Percentiles rank a stretch among this genome's conserved stretches.
phyloP scores from a whole-genome alignment of 1,140 invertebrate genomes.

The Dinoponera quadriceps region DNA sequence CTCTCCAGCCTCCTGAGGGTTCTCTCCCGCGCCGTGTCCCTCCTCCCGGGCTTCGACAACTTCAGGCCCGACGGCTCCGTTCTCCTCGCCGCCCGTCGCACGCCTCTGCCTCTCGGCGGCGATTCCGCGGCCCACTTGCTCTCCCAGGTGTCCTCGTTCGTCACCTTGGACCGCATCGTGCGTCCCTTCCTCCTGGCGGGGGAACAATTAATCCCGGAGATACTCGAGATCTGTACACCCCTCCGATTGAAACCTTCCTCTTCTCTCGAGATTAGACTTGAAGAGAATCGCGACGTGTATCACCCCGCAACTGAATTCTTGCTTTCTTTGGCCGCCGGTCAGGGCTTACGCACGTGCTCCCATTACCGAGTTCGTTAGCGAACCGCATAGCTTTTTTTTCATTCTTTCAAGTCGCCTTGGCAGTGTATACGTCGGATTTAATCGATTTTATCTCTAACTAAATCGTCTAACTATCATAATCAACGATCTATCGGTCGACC shows the following conservation, averaged over 20 bases:
- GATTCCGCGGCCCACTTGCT: conserved; percentile 73
- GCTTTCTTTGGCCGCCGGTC: too few relatives aligned
- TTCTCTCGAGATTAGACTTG: conserved; percentile 1
- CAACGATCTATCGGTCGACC: too few relatives aligned
- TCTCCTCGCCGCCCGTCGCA: conserved; percentile 59
- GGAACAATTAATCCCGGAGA: neutral
- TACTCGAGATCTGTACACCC: neutral
- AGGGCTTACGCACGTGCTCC: too few relatives aligned
- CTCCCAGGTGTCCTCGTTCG: conserved; percentile 69
- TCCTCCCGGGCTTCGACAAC: conserved; percentile 69
- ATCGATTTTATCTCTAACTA: too few relatives aligned
- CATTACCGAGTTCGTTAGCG: too few relatives aligned
- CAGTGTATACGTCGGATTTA: too few relatives aligned
- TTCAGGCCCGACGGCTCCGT: conserved; percentile 70
- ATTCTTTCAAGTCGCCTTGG: too few relatives aligned
- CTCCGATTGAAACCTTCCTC: neutral
- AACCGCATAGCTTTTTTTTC: too few relatives aligned
- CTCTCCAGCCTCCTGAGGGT: conserved; percentile 95
- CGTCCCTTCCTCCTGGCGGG: conserved; percentile 8
- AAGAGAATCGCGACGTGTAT: too few relatives aligned
- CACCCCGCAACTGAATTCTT: too few relatives aligned
- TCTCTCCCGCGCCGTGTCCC: conserved; percentile 87
- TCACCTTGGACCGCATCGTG: conserved; percentile 77
- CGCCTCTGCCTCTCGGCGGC: conserved; percentile 54
- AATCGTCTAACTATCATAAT: too few relatives aligned